A percentile compares a stretch with the other conserved stretches of the same genome.
Conservation (phyloP, 2,797 vertebrate species). For the Falco cherrug region DNA sequence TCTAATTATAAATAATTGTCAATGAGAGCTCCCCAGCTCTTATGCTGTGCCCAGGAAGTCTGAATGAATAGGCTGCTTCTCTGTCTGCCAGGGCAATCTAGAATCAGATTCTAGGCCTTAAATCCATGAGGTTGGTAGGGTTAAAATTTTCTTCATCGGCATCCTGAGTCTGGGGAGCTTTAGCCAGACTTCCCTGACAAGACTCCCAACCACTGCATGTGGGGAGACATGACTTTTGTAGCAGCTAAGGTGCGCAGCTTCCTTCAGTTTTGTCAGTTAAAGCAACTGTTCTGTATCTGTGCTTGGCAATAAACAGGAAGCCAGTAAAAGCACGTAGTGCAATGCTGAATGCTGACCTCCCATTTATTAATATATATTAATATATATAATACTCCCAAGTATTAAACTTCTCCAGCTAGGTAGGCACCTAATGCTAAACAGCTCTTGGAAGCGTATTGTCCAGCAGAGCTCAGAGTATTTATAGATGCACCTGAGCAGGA, state of each 20-base stretch:
- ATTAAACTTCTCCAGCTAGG: background rate
- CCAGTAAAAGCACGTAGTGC: background rate
- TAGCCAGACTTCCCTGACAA: background rate
- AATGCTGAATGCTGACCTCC: background rate
- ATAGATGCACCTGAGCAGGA: background rate
- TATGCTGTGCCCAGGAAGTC: conserved; percentile 27
- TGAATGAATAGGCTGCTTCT: conserved; percentile 54
- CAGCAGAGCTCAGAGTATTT: background rate
- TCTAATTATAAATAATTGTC: conserved; percentile 66
- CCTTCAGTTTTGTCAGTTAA: background rate
- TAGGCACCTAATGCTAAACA: background rate
- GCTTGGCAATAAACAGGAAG: background rate
- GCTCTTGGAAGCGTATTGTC: background rate
- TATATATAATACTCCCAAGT: background rate
- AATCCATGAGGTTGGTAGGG: background rate
- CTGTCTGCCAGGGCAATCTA: background rate
- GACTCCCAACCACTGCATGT: rapidly evolving
- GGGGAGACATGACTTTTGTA: background rate
- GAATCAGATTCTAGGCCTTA: background rate
- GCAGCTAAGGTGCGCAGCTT: background rate
- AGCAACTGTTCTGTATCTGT: background rate
- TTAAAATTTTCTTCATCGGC: background rate
- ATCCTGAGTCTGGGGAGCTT: background rate
- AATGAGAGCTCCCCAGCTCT: conserved; percentile 30
- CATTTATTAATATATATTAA: background rate